Conservation (phyloP, 2,113 vertebrate species). For the Pagrus major region DNA sequence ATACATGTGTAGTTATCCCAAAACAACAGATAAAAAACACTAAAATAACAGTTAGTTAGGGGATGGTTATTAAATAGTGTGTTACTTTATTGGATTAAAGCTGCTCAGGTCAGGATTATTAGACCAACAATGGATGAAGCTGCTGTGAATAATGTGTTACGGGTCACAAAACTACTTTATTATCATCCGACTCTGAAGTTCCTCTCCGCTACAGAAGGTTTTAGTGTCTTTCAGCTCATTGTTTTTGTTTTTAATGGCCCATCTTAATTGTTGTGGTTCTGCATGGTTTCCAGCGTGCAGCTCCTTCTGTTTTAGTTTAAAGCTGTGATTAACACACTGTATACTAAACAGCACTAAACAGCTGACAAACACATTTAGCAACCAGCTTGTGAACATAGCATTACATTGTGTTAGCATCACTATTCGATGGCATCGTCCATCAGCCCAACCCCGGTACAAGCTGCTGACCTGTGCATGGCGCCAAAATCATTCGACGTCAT, state of each 20-base stretch:
- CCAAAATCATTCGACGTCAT: too few species aligned
- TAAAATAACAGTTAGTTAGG: not conserved
- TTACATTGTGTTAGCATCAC: not conserved
- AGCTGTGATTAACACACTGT: not conserved
- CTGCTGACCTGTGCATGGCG: too few species aligned
- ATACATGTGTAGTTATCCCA: constrained; percentile 10
- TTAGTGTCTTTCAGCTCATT: constrained; percentile 11
- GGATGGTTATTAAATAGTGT: not conserved
- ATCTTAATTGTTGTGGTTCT: not conserved
- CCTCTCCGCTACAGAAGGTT: not conserved
- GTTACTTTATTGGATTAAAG: not conserved
- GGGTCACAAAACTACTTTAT: not conserved
- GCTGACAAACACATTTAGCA: not conserved
- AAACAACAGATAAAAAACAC: constrained; percentile 10
- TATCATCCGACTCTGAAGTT: not conserved
- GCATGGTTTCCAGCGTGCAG: not conserved
- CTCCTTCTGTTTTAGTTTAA: not conserved
- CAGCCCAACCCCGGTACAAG: too few species aligned
- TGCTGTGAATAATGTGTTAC: too few species aligned
- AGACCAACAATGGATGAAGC: not conserved
- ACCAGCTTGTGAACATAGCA: not conserved
- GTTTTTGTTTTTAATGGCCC: not conserved
- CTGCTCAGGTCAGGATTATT: not conserved
- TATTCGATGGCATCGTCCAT: too few species aligned
- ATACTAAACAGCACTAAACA: too few species aligned